Conservation (phyloP, 2,797 vertebrate species). For the Cryptoprocta ferox region DNA sequence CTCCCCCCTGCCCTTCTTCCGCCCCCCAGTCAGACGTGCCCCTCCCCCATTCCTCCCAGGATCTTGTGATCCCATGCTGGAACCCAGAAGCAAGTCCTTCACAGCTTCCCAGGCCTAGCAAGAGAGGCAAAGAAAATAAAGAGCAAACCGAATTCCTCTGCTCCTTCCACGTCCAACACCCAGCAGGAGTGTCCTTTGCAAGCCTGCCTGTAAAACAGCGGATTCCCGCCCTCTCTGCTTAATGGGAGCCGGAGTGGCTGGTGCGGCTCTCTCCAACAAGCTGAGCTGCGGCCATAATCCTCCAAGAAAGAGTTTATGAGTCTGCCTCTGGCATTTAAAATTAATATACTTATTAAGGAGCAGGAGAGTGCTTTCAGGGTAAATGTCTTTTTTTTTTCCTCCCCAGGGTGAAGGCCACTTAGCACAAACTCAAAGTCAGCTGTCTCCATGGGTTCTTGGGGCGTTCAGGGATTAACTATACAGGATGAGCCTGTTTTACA, state of each 20-base stretch:
- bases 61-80: neutral
- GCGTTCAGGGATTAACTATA: neutral
- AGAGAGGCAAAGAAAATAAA: neutral
- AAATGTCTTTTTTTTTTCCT: slow-evolving; percentile 61
- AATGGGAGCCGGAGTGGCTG: rapidly evolving
- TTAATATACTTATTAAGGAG: slow-evolving; percentile 78
- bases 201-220: slow-evolving; percentile 30
- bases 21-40: neutral
- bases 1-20: neutral
- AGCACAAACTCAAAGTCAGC: slow-evolving; percentile 43
- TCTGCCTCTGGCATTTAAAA: slow-evolving; percentile 81
- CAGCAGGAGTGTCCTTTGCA: slow-evolving; percentile 71
- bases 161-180: neutral
- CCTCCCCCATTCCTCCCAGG: neutral
- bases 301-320: slow-evolving; percentile 61
- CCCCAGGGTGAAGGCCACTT: slow-evolving; percentile 68
- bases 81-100: neutral
- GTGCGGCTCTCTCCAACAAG: neutral
- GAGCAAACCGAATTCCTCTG: neutral
- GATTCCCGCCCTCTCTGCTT: neutral
- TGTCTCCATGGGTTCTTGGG: neutral
- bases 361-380: slow-evolving; percentile 70
- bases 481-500: neutral
- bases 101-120: neutral
- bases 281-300: slow-evolving; percentile 33